Base-by-base conservation (phyloP, 2,888 invertebrate genomes). In the Anthrax anthrax region DNA sequence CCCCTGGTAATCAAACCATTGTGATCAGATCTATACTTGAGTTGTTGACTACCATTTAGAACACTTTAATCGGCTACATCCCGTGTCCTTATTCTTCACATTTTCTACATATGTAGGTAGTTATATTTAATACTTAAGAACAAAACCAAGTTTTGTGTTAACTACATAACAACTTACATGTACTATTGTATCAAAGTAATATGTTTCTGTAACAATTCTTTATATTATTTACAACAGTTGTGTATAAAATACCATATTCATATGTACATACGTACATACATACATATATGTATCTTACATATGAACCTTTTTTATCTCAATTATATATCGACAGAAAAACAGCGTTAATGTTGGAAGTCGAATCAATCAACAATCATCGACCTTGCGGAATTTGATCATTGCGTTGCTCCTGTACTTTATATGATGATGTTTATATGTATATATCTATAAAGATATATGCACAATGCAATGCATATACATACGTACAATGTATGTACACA, bases 361-460 rank as follows among this genome's bases (percentile, higher is more conserved):
- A 43, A 45, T 50, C 47, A 50, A 50, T 49, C 49, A 49, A 49
- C 47, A 49, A 47, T 43, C 50, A 50, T 47, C 56, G 55, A 56
- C 56, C 55, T 56, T 56, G 55, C 51, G 57, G 57, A 57, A 57
- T 57, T 56, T 48, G 46, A 48, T 55, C 52, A 50, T 44, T 51
- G 47, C 29, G 29, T 32, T 47, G 52, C 49, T 50, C 47, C 49
- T 32, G 29, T 32, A 32, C 29, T 32, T 32, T 32, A 4, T 5
- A 27, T 27, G 23, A n/a, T n/a, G n/a, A n/a, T n/a, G n/a, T n/a
- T n/a, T n/a, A n/a, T n/a, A n/a, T n/a, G n/a, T n/a, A n/a, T n/a
- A n/a, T n/a, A n/a, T n/a, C n/a, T n/a, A n/a, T n/a, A n/a, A n/a
- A n/a, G n/a, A n/a, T n/a, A n/a, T n/a, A n/a, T n/a, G n/a, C n/a